Percentiles rank a stretch among this genome's conserved stretches.
Evolutionary conservation across 2,888 invertebrate genomes (phyloP).

Genomic region (Lycophotia porphyrea): DNA sequence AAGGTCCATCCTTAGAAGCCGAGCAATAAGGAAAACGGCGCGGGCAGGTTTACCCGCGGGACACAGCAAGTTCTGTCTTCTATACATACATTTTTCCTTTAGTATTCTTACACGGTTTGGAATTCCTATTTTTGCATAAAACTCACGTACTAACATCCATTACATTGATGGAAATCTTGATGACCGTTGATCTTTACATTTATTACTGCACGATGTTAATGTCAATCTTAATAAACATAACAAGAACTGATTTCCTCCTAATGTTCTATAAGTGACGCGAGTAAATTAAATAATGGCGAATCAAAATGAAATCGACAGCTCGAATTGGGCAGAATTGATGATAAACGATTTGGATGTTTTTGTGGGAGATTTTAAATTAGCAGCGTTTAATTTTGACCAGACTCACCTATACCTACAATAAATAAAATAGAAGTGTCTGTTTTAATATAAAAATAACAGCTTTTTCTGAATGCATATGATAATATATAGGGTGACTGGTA

Average conservation of each 20-base stretch:
- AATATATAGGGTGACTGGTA: too few relatives aligned
- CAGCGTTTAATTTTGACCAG: background rate
- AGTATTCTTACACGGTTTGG: background rate
- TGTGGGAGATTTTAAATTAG: constrained; percentile 41
- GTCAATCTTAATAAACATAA: constrained; percentile 49
- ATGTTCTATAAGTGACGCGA: constrained; percentile 35
- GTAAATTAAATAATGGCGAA: constrained; percentile 57
- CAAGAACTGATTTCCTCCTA: constrained; percentile 41
- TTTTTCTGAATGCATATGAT: too few relatives aligned
- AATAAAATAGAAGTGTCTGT: too few relatives aligned
- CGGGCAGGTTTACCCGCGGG: too few relatives aligned
- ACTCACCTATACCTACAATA: background rate
- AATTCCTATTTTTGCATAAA: background rate
- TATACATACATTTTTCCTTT: background rate
- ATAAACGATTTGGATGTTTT: constrained; percentile 29
- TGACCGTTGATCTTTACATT: constrained; percentile 8
- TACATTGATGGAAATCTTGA: background rate
- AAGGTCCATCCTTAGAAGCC: background rate
- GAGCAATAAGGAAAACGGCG: background rate
- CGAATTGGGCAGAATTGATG: constrained; percentile 55
- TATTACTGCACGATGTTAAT: constrained; percentile 20
- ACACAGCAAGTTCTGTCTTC: too few relatives aligned
- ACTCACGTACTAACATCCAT: background rate
- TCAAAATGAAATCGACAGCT: constrained; percentile 52
- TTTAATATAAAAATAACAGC: too few relatives aligned